A percentile compares a stretch with the other conserved stretches of the same genome.
Conservation (phyloP, 2,113 vertebrate genomes). For the Merops nubicus region DNA sequence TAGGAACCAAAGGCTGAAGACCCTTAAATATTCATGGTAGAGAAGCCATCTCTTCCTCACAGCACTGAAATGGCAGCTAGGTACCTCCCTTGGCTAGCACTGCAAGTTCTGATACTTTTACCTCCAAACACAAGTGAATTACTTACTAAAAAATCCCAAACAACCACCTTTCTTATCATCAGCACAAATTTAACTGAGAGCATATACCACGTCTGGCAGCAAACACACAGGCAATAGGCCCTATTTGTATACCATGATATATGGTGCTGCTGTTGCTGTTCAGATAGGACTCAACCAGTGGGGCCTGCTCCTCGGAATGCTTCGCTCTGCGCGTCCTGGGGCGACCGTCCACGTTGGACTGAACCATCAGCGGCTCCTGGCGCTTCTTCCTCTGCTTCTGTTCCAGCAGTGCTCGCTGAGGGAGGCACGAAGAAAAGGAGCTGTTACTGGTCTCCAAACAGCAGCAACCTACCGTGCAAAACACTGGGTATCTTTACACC, state of each 20-base stretch:
- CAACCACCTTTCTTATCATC: background rate
- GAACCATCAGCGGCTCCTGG: conserved; percentile 98
- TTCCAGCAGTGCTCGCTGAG: conserved; percentile 90
- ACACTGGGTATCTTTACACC: background rate
- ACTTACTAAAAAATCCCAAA: background rate
- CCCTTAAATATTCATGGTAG: background rate
- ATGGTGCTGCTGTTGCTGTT: conserved; percentile 95
- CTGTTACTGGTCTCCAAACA: background rate
- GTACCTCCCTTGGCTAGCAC: background rate
- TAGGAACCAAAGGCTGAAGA: background rate
- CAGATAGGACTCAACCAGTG: conserved; percentile 95
- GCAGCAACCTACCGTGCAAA: background rate
- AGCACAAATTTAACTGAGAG: background rate
- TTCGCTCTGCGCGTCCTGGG: conserved; percentile 87
- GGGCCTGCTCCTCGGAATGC: conserved; percentile 95
- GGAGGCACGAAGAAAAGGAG: background rate
- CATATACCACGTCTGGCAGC: background rate
- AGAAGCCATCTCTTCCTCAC: background rate
- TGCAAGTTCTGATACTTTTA: background rate
- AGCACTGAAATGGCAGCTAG: background rate
- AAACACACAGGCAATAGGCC: background rate
- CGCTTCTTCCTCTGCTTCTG: conserved; percentile 98
- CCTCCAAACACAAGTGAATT: background rate
- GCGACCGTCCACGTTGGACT: conserved; percentile 91
- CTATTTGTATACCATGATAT: conserved; percentile 85